Evolutionary conservation across 1,140 invertebrate species (phyloP), one percentile per base, ranked within the genome.

Genomic region (Fopius arisanus): DNA sequence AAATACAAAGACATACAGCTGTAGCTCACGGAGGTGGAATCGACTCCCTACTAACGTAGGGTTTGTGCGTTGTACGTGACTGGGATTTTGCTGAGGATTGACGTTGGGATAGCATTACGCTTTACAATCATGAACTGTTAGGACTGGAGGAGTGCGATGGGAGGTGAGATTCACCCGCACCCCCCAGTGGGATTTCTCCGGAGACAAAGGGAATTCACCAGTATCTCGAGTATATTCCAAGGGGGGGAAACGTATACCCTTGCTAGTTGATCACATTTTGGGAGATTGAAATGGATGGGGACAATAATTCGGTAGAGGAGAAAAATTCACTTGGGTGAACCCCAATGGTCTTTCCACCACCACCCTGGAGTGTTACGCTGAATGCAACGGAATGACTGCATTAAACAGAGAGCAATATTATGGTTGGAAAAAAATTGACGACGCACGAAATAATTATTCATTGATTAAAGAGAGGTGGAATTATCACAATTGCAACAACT

Each of bases 51-150:
- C 6, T 67, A 37, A 21, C 70, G 6, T 21, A 19, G 23, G 71
- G 63, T 67, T 73, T 65, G 71, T 73, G 71, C 63, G 65, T 67
- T 31, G 71, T 67, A 73, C 71, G 71, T 73, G 71, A 73, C 65
- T 67, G 43, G 71, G 54, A 67, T 73, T 73, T 51, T 54, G 31
- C 40, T 59, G 65, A 59, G 54, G 54, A 59, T 59, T 26, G 54
- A 59, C 54, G 10, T 23, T 59, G 54, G n/a, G 54, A 59, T 59
- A 28, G 54, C 54, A 23, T 59, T 59, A 59, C 54, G 54, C 54
- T 59, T 59, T 26, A 59, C 54, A 59, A 59, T 59, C 54, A 59
- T 59, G 54, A 59, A 59, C 54, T 59, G 54, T 28, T 12, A 59
- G 54, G 54, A 59, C 23, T 19, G 7, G 1, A 59, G 54, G 23